A percentile compares a stretch with the other conserved stretches of the same genome.
These are phyloP conservation scores for Epinephelus awoara DNA, from an alignment of 2,797 vertebrate genomes.

Conservation along the genomic window DNA sequence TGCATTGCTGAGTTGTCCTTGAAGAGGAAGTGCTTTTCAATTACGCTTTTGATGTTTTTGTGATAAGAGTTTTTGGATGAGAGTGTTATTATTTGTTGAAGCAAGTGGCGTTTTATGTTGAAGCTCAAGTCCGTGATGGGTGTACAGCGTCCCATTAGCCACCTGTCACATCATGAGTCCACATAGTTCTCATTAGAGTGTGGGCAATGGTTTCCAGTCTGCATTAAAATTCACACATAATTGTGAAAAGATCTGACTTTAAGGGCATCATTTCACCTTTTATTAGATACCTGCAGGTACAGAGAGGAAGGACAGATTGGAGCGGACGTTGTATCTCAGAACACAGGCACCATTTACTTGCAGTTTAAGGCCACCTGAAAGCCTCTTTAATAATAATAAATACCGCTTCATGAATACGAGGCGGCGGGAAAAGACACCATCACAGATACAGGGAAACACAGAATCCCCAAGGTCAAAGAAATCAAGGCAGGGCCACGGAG, in stretches of 20 bases:
- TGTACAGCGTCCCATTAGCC: slow-evolving; percentile 67
- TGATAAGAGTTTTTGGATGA: slow-evolving; percentile 45
- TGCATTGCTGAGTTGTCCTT: slow-evolving; percentile 59
- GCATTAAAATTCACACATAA: slow-evolving; percentile 35
- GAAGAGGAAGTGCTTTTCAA: slow-evolving; percentile 52
- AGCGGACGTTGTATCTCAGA: slow-evolving; percentile 17
- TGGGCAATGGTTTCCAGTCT: slow-evolving; percentile 22
- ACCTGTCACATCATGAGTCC: slow-evolving; percentile 66
- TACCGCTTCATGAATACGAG: slow-evolving; percentile 26
- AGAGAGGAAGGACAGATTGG: background rate
- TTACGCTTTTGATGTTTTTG: slow-evolving; percentile 47
- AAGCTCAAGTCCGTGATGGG: slow-evolving; percentile 40
- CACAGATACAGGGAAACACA: slow-evolving; percentile 22
- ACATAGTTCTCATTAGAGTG: slow-evolving; percentile 47
- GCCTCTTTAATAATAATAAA: slow-evolving; percentile 32
- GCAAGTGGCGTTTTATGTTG: slow-evolving; percentile 55
- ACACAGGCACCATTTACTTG: slow-evolving; percentile 1
- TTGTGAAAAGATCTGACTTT: slow-evolving; percentile 15
- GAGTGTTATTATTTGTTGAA: slow-evolving; percentile 57
- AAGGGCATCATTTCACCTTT: slow-evolving; percentile 26
- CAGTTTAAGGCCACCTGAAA: slow-evolving; percentile 26
- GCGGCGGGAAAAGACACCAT: slow-evolving; percentile 15
- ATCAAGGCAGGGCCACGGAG: slow-evolving; percentile 5
- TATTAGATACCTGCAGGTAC: background rate
- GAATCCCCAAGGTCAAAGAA: slow-evolving; percentile 54